These are phyloP conservation scores for Drosophila bifasciata DNA, from an alignment of 1,140 invertebrate genomes.

Conservation along the genomic window DNA sequence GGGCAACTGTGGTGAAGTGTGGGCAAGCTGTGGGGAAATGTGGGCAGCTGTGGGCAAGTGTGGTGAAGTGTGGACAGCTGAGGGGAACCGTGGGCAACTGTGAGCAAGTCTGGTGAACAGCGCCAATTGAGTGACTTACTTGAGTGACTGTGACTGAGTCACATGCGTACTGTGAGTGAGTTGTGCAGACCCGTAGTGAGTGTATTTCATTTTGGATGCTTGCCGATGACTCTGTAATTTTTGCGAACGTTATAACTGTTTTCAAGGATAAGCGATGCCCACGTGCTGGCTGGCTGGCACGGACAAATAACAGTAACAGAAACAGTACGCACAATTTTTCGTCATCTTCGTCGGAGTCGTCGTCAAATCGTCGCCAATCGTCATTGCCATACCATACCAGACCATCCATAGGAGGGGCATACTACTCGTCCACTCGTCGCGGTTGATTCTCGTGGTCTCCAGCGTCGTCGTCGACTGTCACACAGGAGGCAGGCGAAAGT, in stretches of 20 bases:
- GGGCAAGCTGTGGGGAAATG: too few species aligned
- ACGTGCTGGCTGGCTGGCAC: constrained; percentile 52
- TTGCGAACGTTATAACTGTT: constrained; percentile 65
- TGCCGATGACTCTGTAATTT: constrained; percentile 41
- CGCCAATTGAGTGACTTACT: too few species aligned
- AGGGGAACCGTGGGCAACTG: too few species aligned
- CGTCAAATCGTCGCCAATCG: constrained; percentile 4
- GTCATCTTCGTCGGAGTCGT: constrained; percentile 8
- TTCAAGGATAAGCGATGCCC: constrained; percentile 69
- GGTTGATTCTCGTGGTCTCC: background rate
- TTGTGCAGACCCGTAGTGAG: constrained; percentile 22
- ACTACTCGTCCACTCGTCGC: too few species aligned
- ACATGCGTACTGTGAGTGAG: background rate
- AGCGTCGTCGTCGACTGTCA: background rate
- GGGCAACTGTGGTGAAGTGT: too few species aligned
- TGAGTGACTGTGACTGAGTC: too few species aligned
- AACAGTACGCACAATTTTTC: constrained; percentile 19
- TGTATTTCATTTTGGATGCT: constrained; percentile 59
- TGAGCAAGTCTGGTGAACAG: too few species aligned
- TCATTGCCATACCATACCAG: too few species aligned
- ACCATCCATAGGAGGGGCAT: too few species aligned
- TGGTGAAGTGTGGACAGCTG: too few species aligned
- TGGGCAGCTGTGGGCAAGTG: too few species aligned
- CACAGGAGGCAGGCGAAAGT: too few species aligned
- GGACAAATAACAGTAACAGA: constrained; percentile 22